Conservation (phyloP, 92 coral and sea anemone genomes). For the Micromussa lordhowensis region DNA sequence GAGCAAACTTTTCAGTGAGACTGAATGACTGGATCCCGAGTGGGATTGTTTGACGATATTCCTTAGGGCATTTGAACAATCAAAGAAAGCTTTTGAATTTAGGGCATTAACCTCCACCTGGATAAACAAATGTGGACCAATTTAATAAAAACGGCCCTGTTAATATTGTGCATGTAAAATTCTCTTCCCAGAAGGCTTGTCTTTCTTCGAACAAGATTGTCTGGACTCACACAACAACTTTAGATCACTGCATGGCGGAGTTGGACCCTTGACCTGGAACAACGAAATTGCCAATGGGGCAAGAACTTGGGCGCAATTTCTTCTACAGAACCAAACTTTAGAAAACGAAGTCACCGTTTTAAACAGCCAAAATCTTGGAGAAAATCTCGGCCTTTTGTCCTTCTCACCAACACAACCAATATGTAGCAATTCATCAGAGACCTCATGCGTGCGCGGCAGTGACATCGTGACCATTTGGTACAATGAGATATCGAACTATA, state of each 20-base stretch:
- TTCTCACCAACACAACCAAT: constrained; percentile 12
- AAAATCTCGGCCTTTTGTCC: constrained; percentile 30
- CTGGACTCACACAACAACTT: constrained; percentile 43
- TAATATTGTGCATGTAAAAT: not conserved
- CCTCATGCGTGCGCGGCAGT: constrained; percentile 37
- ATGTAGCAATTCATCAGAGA: constrained; percentile 16
- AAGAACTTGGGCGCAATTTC: constrained; percentile 37
- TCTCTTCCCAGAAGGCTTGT: constrained; percentile 5
- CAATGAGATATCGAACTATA: constrained; percentile 42
- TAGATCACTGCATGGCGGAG: constrained; percentile 30
- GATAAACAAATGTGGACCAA: not conserved
- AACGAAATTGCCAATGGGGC: constrained; percentile 39
- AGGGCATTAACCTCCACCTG: not conserved
- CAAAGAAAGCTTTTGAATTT: no score
- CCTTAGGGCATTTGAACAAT: no score
- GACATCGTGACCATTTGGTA: constrained; percentile 42
- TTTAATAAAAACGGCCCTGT: not conserved
- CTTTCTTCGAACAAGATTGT: constrained; percentile 53
- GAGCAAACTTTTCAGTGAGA: no score
- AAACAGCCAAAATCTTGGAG: constrained; percentile 38
- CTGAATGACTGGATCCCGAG: no score
- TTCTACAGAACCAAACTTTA: constrained; percentile 13
- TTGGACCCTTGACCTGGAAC: constrained; percentile 14
- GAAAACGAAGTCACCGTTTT: constrained; percentile 27
- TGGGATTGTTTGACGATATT: no score